phyloP scores from a whole-genome alignment of 2,888 invertebrate species.

The Metacarcinus magister region DNA sequence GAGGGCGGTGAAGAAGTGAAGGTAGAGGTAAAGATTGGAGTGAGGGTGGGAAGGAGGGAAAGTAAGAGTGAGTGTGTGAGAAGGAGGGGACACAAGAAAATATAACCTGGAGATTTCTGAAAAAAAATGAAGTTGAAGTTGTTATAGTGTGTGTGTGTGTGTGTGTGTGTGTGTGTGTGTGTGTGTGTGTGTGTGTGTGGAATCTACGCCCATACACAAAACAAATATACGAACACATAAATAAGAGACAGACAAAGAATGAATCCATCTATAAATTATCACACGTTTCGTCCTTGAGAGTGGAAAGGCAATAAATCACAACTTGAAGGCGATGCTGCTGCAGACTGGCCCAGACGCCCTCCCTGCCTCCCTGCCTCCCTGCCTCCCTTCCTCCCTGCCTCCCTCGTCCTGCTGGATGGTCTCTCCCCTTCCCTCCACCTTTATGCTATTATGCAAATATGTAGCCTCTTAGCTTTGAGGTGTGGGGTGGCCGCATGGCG shows the following conservation, averaged over 20 bases:
- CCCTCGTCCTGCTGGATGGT: neutral
- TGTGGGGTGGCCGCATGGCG: conserved; percentile 39
- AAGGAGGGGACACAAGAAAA: neutral
- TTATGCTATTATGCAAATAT: conserved; percentile 66
- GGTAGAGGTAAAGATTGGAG: neutral
- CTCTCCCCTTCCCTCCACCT: conserved; percentile 34
- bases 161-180: conserved; percentile 37
- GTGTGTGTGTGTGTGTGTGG: no score
- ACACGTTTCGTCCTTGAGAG: neutral
- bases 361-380: neutral
- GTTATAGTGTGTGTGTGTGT: conserved; percentile 39
- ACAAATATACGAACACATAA: neutral
- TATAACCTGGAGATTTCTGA: neutral
- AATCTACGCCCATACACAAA: neutral
- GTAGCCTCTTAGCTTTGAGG: conserved; percentile 63
- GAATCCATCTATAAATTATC: neutral
- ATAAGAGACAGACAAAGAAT: neutral
- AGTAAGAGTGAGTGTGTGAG: neutral
- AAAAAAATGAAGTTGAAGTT: neutral
- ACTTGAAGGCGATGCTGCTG: conserved; percentile 6
- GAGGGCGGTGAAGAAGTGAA: neutral
- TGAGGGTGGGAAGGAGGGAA: neutral
- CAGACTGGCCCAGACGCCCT: neutral
- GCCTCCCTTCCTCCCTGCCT: neutral
- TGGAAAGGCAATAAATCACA: conserved; percentile 1